Evolutionary conservation across 2,113 vertebrate species (phyloP).

Genomic region (Podilymbus podiceps): DNA sequence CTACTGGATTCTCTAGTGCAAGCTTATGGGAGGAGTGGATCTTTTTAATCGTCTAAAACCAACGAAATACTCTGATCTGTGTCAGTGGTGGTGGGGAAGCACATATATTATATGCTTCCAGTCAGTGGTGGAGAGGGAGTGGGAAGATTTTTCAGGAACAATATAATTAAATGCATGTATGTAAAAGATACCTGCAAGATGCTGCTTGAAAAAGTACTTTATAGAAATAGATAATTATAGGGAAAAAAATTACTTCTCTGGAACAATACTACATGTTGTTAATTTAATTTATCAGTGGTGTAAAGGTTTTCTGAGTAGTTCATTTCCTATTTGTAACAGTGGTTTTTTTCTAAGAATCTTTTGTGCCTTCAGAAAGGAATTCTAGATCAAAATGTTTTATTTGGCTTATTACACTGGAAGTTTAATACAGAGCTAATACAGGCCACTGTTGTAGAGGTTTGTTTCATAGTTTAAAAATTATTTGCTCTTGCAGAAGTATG

Average conservation of each 20-base stretch:
- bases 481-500: not conserved
- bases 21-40: not conserved
- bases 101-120: not conserved
- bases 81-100: not conserved
- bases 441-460: not conserved
- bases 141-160: conserved; percentile 16
- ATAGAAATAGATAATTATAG: not conserved
- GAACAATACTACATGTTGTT: not conserved
- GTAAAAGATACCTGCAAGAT: conserved; percentile 6
- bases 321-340: not conserved
- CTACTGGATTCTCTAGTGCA: not conserved
- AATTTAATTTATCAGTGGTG: not conserved
- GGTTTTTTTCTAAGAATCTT: not conserved
- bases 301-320: not conserved
- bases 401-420: not conserved
- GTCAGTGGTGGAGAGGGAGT: not conserved
- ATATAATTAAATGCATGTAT: conserved; percentile 19
- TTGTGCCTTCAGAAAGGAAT: conserved; percentile 21
- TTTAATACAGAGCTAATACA: not conserved
- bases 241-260: not conserved
- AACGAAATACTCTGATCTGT: not conserved
- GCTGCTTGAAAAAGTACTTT: not conserved
- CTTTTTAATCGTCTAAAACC: not conserved
- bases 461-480: not conserved
- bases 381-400: conserved; percentile 20